A percentile compares a stretch with the other conserved stretches of the same genome.
Conservation (phyloP, 1,140 invertebrate genomes). For the Panagrolaimus sp. region DNA sequence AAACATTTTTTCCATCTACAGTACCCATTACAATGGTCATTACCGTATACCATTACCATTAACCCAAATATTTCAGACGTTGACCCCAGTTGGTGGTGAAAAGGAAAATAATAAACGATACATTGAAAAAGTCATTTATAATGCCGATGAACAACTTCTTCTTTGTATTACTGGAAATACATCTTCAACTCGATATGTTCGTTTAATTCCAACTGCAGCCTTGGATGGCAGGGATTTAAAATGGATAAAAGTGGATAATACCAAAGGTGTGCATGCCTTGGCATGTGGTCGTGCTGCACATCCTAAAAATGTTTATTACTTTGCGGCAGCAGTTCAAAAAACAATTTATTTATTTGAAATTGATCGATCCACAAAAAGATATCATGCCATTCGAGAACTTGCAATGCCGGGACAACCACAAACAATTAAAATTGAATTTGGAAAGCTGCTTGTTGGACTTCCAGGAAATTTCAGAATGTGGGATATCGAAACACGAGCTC, state of each 20-base stretch:
- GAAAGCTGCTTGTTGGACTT: slow-evolving; percentile 81
- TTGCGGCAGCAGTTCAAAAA: slow-evolving; percentile 89
- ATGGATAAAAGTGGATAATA: slow-evolving; percentile 78
- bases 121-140: slow-evolving; percentile 71
- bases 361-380: slow-evolving; percentile 78
- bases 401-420: slow-evolving; percentile 81
- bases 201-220: slow-evolving; percentile 83
- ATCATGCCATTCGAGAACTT: slow-evolving; percentile 79
- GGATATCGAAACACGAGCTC: slow-evolving; percentile 73
- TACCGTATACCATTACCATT: neutral
- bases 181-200: slow-evolving; percentile 75
- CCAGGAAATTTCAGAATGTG: slow-evolving; percentile 84
- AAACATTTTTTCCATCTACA: too few species aligned
- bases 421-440: slow-evolving; percentile 79
- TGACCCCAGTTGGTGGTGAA: slow-evolving; percentile 55
- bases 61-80: slow-evolving; percentile 41
- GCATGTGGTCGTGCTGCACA: slow-evolving; percentile 62
- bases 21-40: too few species aligned
- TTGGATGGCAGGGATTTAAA: slow-evolving; percentile 90
- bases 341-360: slow-evolving; percentile 81
- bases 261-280: slow-evolving; percentile 70
- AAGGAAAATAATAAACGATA: slow-evolving; percentile 55
- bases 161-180: slow-evolving; percentile 56
- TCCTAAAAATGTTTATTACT: slow-evolving; percentile 64
- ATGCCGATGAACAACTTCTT: slow-evolving; percentile 73